A percentile compares a stretch with the other conserved stretches of the same genome.
Conservation (phyloP, 2,888 invertebrate species). For the Tenodera sinensis region DNA sequence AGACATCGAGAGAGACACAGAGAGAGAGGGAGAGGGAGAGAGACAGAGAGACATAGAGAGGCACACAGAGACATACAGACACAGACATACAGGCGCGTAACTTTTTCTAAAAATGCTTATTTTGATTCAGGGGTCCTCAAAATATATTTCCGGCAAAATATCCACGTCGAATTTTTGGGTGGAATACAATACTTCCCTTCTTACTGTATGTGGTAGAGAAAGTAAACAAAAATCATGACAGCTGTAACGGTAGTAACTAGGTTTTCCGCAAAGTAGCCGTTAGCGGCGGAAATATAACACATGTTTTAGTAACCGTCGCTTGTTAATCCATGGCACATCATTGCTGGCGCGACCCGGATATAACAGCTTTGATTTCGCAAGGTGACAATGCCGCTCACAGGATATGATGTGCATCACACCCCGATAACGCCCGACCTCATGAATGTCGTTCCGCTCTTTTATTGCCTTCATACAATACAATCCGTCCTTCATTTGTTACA, state of each 20-base stretch:
- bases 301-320: not conserved
- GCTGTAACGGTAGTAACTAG: not conserved
- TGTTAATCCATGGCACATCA: not conserved
- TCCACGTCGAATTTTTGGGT: no score
- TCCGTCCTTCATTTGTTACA: not conserved
- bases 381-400: not conserved
- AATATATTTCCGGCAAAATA: no score
- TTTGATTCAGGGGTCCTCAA: no score
- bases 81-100: no score
- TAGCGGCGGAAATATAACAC: not conserved
- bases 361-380: not conserved
- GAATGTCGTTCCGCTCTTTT: not conserved
- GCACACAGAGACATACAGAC: no score
- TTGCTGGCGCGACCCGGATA: not conserved
- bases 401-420: not conserved
- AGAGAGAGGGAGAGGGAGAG: no score
- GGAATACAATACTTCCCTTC: no score
- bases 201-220: no score
- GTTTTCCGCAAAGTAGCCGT: not conserved
- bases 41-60: no score
- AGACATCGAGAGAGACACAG: no score
- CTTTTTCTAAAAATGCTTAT: no score
- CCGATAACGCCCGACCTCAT: not conserved
- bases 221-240: no score
- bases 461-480: not conserved